Conservation (phyloP, 2,797 vertebrate species). For the Bradypus variegatus region DNA sequence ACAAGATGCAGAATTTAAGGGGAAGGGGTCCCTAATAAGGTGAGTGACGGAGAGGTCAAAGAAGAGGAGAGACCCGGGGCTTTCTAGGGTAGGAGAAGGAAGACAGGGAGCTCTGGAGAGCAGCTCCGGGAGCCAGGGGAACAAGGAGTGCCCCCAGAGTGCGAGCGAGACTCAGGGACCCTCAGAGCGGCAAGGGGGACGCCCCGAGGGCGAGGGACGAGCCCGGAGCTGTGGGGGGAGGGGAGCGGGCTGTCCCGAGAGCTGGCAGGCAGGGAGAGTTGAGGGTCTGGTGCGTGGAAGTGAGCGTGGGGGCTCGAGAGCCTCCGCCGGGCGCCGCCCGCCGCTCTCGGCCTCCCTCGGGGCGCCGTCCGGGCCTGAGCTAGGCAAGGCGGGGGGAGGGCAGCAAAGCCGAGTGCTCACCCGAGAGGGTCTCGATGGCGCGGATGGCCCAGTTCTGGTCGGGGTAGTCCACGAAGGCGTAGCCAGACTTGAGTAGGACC, state of each 20-base stretch:
- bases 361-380: slow-evolving; percentile 51
- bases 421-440: slow-evolving; percentile 89
- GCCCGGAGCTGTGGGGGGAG: not conserved
- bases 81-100: slow-evolving; percentile 37
- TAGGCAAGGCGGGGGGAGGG: slow-evolving; percentile 33
- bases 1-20: slow-evolving; percentile 15
- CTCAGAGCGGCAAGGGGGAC: not conserved
- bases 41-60: slow-evolving; percentile 18
- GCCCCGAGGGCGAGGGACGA: not conserved
- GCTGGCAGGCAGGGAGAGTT: slow-evolving; percentile 33
- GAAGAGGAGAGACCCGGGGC: not conserved
- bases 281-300: slow-evolving; percentile 57
- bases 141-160: not conserved
- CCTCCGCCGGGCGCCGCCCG: slow-evolving; percentile 50
- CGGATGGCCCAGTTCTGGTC: slow-evolving; percentile 93
- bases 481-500: slow-evolving; percentile 91
- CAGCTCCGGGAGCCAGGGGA: not conserved
- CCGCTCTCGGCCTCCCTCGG: slow-evolving; percentile 53
- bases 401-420: slow-evolving; percentile 72
- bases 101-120: not conserved
- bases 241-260: slow-evolving; percentile 20
- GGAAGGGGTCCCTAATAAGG: not conserved
- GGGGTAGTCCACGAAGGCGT: slow-evolving; percentile 94
- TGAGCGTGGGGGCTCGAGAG: slow-evolving; percentile 32
- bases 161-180: not conserved